phyloP scores from a whole-genome alignment of 2,113 vertebrate species.

The Labeo rohita region DNA sequence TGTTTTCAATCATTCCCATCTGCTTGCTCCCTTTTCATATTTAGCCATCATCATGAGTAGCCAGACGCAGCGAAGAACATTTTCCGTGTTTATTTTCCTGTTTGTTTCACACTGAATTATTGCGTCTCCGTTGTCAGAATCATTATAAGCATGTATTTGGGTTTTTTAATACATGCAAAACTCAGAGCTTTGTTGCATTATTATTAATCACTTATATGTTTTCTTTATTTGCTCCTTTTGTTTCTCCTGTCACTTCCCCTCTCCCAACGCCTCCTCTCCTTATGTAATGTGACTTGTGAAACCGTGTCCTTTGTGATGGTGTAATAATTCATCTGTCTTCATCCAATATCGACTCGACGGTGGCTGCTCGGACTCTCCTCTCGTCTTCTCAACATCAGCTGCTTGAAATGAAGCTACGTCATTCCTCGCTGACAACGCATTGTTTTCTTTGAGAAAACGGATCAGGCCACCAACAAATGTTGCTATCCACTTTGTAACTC shows the following conservation, averaged over 20 bases:
- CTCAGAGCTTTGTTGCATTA: neutral
- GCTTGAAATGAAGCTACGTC: slow-evolving; percentile 47
- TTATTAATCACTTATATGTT: slow-evolving; percentile 28
- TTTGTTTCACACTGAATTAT: neutral
- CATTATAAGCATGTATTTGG: neutral
- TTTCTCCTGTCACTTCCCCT: neutral
- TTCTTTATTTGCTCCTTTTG: slow-evolving; percentile 2
- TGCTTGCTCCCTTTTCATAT: neutral
- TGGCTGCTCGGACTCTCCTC: neutral
- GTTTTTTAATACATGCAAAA: neutral
- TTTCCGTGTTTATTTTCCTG: neutral
- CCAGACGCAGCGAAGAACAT: slow-evolving; percentile 5
- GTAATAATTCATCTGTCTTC: slow-evolving; percentile 11
- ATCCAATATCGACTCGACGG: neutral
- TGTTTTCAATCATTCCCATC: slow-evolving; percentile 64
- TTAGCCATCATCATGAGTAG: neutral
- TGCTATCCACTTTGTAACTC: slow-evolving; percentile 83
- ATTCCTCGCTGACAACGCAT: slow-evolving; percentile 32
- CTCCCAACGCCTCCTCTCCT: neutral
- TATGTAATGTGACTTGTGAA: slow-evolving; percentile 8
- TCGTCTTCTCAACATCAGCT: slow-evolving; percentile 9
- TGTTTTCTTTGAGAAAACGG: slow-evolving; percentile 57
- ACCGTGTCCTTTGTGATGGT: neutral
- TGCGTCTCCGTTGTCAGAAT: neutral
- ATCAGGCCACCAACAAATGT: slow-evolving; percentile 64